Evolutionary conservation across 2,113 vertebrate genomes (phyloP).

Genomic region (Paradoxurus hermaphroditus): DNA sequence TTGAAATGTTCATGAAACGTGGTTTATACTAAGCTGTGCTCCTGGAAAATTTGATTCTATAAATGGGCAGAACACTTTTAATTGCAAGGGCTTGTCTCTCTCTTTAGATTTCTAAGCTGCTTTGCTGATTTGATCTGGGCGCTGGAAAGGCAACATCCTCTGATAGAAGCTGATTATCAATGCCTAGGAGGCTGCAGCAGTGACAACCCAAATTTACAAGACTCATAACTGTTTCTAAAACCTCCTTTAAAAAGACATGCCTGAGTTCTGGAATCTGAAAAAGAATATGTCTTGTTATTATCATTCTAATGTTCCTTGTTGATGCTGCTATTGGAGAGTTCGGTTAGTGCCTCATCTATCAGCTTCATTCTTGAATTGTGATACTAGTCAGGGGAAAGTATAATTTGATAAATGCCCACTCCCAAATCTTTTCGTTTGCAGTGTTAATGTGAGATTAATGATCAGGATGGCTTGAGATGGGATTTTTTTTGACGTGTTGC

Average conservation of each 20-base stretch:
- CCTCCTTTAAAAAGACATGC: not conserved
- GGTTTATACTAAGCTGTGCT: constrained; percentile 61
- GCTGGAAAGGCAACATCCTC: not conserved
- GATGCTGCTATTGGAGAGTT: not conserved
- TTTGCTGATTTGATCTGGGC: constrained; percentile 41
- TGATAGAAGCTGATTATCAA: not conserved
- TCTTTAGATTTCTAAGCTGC: constrained; percentile 39
- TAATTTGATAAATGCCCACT: constrained; percentile 50
- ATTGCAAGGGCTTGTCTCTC: constrained; percentile 51
- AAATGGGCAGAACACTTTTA: constrained; percentile 66
- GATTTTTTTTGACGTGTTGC: constrained; percentile 59
- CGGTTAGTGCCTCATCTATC: not conserved
- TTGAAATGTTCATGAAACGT: constrained; percentile 62
- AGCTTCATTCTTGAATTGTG: constrained; percentile 31
- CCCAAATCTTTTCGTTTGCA: constrained; percentile 74
- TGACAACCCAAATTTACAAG: not conserved
- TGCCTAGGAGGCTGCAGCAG: not conserved
- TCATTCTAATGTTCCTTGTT: constrained; percentile 13
- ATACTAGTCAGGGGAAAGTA: constrained; percentile 58
- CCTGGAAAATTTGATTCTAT: constrained; percentile 69
- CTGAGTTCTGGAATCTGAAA: not conserved
- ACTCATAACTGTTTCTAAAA: not conserved
- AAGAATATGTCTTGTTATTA: constrained; percentile 5
- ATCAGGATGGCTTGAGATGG: constrained; percentile 56
- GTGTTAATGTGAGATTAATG: constrained; percentile 75